Conservation (phyloP, 2,797 vertebrate genomes). For the Vultur gryphus region DNA sequence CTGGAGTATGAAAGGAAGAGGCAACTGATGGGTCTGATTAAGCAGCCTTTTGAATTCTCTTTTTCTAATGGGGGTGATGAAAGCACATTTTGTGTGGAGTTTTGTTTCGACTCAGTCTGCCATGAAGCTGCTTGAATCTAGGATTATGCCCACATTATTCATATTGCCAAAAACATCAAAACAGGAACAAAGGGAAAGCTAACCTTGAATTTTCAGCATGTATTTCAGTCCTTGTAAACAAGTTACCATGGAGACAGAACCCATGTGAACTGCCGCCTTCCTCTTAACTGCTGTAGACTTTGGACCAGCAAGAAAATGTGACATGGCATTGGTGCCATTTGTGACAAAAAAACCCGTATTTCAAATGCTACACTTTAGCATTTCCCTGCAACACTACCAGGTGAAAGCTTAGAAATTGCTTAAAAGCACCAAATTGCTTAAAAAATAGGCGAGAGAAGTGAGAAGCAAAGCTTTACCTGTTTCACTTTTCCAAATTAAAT, state of each 20-base stretch:
- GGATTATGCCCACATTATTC: conserved; percentile 70
- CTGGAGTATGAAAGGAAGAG: conserved; percentile 22
- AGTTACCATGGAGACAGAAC: conserved; percentile 79
- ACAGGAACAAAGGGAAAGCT: conserved; percentile 75
- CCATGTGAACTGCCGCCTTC: conserved; percentile 67
- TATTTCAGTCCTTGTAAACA: conserved; percentile 76
- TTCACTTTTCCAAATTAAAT: conserved; percentile 26
- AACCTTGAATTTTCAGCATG: conserved; percentile 78
- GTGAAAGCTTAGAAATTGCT: conserved; percentile 39
- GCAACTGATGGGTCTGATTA: conserved; percentile 57
- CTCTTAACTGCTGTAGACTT: conserved; percentile 61
- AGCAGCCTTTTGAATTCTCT: conserved; percentile 45
- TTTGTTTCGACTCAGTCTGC: conserved; percentile 69
- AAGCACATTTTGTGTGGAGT: conserved; percentile 47
- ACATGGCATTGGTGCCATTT: conserved; percentile 31
- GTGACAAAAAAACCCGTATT: background rate
- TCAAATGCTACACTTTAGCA: conserved; percentile 16
- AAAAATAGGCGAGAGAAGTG: background rate
- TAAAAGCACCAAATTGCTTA: conserved; percentile 34
- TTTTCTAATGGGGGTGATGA: conserved; percentile 57
- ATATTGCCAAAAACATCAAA: conserved; percentile 76
- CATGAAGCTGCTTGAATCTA: conserved; percentile 68
- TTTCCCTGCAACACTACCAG: background rate
- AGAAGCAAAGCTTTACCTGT: conserved; percentile 3
- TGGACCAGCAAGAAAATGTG: conserved; percentile 49